Base-by-base conservation (phyloP, 2,113 vertebrate species). In the Leucoraja erinaceus region DNA sequence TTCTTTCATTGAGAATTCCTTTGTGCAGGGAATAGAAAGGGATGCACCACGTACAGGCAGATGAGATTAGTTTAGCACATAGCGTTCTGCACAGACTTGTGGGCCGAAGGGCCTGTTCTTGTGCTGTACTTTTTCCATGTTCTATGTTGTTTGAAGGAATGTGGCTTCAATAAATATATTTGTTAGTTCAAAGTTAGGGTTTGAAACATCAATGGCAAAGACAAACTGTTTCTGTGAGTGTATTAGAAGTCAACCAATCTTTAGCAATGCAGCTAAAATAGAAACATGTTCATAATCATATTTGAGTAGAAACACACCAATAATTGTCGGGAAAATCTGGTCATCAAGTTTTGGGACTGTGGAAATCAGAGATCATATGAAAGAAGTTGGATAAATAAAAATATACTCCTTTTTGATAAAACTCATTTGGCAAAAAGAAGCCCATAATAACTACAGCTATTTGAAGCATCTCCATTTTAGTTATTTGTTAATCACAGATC, bases 181-280 rank as follows among this genome's bases (percentile, higher is more conserved):
- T 86, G 81, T 86, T 56, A 86, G 81, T 86, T 86, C 61, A 86
- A 54, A 59, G 56, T 61, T 88, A 63, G 28, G 18, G 83, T 63
- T n/a, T 86, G 56, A 86, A 84, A 84, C 54, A 61, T 84, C 14
- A 63, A 61, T 22, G 61, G 81, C 59, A 16, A 88, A 88, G 83
- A 66, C 83, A 88, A 88, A 63, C 31, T 63, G 59, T 63, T 31
- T n/a, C 83, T 88, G 12, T 5, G 9, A 61, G 3, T 63, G 28
- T 14, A 28, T 31, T 63, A 31, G 28, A 61, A 63, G 83, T 63
- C 83, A 88, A 81, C 5, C 10, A 81, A 54, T 18, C 38, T 56
- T 81, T 81, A 54, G 18, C 47, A 56, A 81, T 56, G 18, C 22
- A 81, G 38, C 59, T 63, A 63, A 31, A 88, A 63, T 88, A 59